Percentiles rank a stretch among this genome's conserved stretches.
These are phyloP conservation scores for Dendrocopos noguchii DNA, from an alignment of 2,113 vertebrate species.

Conservation along the genomic window DNA sequence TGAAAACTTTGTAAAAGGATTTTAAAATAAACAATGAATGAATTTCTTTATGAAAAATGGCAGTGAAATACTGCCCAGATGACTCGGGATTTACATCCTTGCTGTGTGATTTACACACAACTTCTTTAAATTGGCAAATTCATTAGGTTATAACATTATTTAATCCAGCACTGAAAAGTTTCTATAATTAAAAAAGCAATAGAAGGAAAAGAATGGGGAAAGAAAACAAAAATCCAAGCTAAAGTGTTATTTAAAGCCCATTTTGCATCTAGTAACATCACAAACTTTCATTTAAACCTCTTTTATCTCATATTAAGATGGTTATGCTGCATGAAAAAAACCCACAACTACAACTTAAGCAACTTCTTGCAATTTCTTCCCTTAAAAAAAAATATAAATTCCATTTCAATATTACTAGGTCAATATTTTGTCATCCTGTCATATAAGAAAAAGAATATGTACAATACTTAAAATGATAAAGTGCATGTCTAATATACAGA, in stretches of 20 bases:
- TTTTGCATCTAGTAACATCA: neutral
- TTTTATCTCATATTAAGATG: neutral
- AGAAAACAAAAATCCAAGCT: neutral
- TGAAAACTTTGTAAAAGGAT: conserved; percentile 51
- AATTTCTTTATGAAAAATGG: conserved; percentile 48
- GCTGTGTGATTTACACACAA: neutral
- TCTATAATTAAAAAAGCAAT: neutral
- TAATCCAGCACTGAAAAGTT: neutral
- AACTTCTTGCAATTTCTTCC: neutral
- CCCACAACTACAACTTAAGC: neutral
- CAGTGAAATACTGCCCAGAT: conserved; percentile 20
- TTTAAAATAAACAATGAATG: conserved; percentile 57
- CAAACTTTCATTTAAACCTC: neutral
- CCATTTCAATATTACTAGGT: neutral
- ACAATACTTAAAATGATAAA: neutral
- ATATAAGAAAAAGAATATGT: neutral
- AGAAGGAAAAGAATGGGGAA: neutral
- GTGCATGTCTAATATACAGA: neutral
- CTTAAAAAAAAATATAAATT: neutral
- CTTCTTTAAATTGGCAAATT: neutral
- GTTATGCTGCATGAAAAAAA: neutral
- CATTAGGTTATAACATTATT: neutral
- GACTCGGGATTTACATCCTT: conserved; percentile 7
- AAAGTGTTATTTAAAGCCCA: neutral
- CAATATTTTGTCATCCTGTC: neutral